Percentiles rank a stretch among this genome's conserved stretches.
Evolutionary conservation across 2,797 vertebrate genomes (phyloP).

Genomic region (Rhadinocentrus ornatus): DNA sequence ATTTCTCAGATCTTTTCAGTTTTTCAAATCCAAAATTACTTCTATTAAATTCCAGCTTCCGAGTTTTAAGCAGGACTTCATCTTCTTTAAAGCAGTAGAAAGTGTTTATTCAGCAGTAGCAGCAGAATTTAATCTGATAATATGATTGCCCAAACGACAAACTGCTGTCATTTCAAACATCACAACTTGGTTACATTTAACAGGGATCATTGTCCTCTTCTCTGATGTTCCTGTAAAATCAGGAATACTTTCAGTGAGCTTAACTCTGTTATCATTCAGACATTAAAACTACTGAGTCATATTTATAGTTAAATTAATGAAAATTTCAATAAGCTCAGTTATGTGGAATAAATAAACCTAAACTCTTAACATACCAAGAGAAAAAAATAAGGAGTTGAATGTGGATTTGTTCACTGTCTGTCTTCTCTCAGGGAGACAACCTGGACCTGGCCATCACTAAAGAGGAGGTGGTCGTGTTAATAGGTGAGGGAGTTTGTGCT

Average conservation of each 20-base stretch:
- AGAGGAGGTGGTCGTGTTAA: constrained; percentile 95
- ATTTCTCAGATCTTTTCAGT: no score
- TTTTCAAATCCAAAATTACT: no score
- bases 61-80: no score
- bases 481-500: constrained; percentile 91
- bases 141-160: no score
- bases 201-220: not conserved
- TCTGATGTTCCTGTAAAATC: not conserved
- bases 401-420: not conserved
- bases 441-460: constrained; percentile 94
- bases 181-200: not conserved
- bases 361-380: not conserved
- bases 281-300: not conserved
- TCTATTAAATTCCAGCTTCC: no score
- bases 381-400: no score
- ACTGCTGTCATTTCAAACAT: no score
- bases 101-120: no score
- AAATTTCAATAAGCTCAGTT: not conserved
- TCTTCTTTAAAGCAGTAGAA: no score
- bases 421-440: constrained; percentile 89
- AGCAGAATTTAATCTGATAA: no score
- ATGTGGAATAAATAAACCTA: not conserved
- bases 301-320: no score
- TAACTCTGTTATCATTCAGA: not conserved
- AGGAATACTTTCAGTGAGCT: not conserved